These are phyloP conservation scores for Trileptium ribeirensis DNA, from an alignment of 2,888 invertebrate genomes.

Conservation along the genomic window DNA sequence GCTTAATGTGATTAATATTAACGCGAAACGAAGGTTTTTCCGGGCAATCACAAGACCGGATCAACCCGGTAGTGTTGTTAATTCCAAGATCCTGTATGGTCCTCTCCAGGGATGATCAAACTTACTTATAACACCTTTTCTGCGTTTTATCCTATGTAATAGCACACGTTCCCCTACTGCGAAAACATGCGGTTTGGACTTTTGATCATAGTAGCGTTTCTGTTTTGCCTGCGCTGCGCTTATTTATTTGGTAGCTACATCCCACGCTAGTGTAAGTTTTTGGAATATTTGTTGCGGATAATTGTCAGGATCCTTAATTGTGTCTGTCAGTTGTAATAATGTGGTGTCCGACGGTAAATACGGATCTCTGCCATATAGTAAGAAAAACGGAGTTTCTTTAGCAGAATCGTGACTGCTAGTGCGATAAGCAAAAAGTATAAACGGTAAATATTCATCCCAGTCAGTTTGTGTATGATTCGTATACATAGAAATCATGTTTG, in stretches of 20 bases:
- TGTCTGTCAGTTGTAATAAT: neutral
- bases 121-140: neutral
- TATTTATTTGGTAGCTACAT: neutral
- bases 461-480: conserved; percentile 31
- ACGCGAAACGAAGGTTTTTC: neutral
- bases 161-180: neutral
- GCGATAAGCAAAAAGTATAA: neutral
- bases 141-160: neutral
- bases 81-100: neutral
- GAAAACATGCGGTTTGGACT: neutral
- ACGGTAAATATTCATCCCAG: conserved; percentile 7
- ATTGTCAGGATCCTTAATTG: neutral
- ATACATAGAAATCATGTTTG: conserved; percentile 36
- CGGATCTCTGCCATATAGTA: conserved; percentile 2
- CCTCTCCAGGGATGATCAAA: conserved; percentile 6
- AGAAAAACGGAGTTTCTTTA: neutral
- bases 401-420: neutral
- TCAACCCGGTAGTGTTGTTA: neutral
- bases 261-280: neutral
- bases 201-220: conserved; percentile 12
- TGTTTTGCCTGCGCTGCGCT: neutral
- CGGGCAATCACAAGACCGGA: neutral
- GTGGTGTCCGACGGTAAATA: neutral
- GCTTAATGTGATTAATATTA: neutral
- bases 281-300: neutral